phyloP scores from a whole-genome alignment of 2,113 vertebrate genomes.

The Dinomys branickii region DNA sequence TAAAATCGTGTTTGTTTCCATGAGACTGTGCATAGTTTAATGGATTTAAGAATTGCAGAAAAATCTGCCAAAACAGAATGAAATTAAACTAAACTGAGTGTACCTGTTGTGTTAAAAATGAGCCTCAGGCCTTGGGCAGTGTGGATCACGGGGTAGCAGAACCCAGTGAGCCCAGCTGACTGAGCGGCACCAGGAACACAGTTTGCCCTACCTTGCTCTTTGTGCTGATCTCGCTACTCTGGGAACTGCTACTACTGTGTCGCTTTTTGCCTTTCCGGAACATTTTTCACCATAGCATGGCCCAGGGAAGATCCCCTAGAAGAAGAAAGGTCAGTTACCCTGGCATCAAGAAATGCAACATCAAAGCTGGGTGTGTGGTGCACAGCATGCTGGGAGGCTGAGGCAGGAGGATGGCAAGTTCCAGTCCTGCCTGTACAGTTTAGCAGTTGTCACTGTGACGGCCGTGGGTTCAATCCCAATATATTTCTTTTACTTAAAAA shows the following conservation, averaged over 20 bases:
- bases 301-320: constrained; percentile 61
- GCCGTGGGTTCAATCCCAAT: neutral
- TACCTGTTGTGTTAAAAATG: neutral
- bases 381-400: neutral
- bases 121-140: neutral
- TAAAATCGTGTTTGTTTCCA: neutral
- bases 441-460: neutral
- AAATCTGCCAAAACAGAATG: neutral
- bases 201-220: constrained; percentile 95
- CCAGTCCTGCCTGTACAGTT: neutral
- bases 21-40: neutral
- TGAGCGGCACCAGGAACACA: neutral
- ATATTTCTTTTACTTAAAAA: neutral
- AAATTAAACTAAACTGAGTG: neutral
- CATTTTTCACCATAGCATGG: constrained; percentile 92
- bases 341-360: neutral
- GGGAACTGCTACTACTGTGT: constrained; percentile 99
- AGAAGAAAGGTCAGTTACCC: neutral
- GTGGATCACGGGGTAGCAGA: accelerated
- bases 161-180: neutral
- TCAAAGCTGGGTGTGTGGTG: too few species aligned
- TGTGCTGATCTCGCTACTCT: constrained; percentile 98
- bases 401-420: neutral
- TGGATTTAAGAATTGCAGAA: neutral
- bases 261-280: constrained; percentile 98